Evolutionary conservation across 2,888 invertebrate species (phyloP).

Genomic region (Andrena praecox): DNA sequence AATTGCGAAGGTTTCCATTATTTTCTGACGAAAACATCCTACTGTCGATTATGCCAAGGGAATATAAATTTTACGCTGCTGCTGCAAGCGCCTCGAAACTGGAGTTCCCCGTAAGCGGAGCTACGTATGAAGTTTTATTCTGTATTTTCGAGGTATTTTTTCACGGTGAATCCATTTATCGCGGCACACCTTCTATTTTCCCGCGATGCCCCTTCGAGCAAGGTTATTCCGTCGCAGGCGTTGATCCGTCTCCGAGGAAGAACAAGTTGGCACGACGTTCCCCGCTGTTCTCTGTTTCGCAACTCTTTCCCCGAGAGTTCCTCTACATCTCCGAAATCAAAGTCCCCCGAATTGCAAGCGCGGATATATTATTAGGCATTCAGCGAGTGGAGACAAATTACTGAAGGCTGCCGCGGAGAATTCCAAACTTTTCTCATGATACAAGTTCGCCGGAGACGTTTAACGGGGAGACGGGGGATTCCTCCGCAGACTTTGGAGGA

Average conservation of each 20-base stretch:
- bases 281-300: conserved; percentile 27
- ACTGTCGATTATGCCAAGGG: background rate
- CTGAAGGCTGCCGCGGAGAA: conserved; percentile 40
- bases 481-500: conserved; percentile 18
- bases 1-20: background rate
- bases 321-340: conserved; percentile 49
- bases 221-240: conserved; percentile 28
- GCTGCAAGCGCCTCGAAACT: background rate
- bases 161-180: too few species aligned
- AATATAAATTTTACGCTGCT: background rate
- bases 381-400: conserved; percentile 56
- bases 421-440: conserved; percentile 60
- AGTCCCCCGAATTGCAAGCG: conserved; percentile 52
- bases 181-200: background rate
- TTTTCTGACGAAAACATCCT: too few species aligned
- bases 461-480: background rate
- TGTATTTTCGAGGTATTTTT: background rate
- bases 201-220: conserved; percentile 8
- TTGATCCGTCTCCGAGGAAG: conserved; percentile 25
- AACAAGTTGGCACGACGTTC: conserved; percentile 23
- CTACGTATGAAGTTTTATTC: background rate
- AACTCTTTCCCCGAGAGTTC: conserved; percentile 47
- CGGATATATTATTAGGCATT: conserved; percentile 57
- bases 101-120: background rate
- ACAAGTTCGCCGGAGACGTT: conserved; percentile 38